These are phyloP conservation scores for Platichthys stellatus DNA, from an alignment of 2,113 vertebrate genomes.

Conservation along the genomic window DNA sequence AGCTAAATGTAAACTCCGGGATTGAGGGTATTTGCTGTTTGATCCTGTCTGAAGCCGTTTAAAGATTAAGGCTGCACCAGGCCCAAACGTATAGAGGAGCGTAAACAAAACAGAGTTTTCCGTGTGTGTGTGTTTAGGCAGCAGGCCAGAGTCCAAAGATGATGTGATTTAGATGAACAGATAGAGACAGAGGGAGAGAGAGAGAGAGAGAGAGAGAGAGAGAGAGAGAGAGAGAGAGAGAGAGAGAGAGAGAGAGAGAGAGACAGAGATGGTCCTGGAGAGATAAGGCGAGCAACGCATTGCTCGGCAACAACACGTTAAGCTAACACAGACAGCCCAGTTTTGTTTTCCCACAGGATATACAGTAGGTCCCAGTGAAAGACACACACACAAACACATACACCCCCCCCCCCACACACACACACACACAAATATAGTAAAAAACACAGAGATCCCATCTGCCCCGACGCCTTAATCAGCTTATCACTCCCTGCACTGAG, in stretches of 20 bases:
- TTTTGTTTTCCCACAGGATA: constrained; percentile 71
- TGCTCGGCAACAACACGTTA: constrained; percentile 46
- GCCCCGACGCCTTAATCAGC: constrained; percentile 71
- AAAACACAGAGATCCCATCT: constrained; percentile 64
- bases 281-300: constrained; percentile 37
- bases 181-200: constrained; percentile 24
- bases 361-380: constrained; percentile 38
- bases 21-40: constrained; percentile 23
- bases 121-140: constrained; percentile 16
- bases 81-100: constrained; percentile 5
- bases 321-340: constrained; percentile 68
- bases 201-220: constrained; percentile 17
- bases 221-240: constrained; percentile 27
- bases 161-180: constrained; percentile 43
- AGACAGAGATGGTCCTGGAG: constrained; percentile 22
- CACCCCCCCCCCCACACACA: neutral
- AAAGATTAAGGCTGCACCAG: constrained; percentile 16
- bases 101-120: constrained; percentile 16
- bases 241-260: constrained; percentile 26
- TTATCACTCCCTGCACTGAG: constrained; percentile 62
- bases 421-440: constrained; percentile 14
- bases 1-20: neutral
- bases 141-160: constrained; percentile 1
- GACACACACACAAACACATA: constrained; percentile 12
- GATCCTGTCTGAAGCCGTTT: constrained; percentile 18